These are phyloP conservation scores for Cheilosia variabilis DNA, from an alignment of 2,888 invertebrate genomes.

Conservation along the genomic window DNA sequence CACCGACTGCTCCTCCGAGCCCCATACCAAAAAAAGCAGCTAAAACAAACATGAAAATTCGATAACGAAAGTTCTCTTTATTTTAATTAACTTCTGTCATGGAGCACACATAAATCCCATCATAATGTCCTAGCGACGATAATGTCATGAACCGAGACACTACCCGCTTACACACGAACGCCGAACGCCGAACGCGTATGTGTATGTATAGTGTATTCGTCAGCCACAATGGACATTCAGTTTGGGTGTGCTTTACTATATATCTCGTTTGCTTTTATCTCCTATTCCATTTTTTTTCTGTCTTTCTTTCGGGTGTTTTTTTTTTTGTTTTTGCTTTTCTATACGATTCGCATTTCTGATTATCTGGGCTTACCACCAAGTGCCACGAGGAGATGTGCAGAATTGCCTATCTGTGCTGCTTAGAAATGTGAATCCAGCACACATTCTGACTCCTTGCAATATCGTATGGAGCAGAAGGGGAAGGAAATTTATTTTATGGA, in stretches of 20 bases:
- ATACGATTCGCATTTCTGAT: conserved; percentile 39
- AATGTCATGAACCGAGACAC: conserved; percentile 13
- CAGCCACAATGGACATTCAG: conserved; percentile 16
- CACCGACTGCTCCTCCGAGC: neutral
- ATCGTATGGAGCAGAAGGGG: neutral
- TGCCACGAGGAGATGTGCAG: conserved; percentile 17
- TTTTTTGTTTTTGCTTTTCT: neutral
- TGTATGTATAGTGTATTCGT: neutral
- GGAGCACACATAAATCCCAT: conserved; percentile 58
- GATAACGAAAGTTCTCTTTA: conserved; percentile 37
- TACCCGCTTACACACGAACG: conserved; percentile 2
- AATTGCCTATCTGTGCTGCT: conserved; percentile 8
- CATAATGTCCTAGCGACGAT: conserved; percentile 37
- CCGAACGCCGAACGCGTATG: too few species aligned
- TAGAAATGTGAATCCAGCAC: conserved; percentile 11
- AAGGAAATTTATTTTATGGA: conserved; percentile 54
- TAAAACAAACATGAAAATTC: conserved; percentile 36
- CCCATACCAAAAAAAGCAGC: neutral
- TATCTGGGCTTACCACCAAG: conserved; percentile 46
- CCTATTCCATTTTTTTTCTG: neutral
- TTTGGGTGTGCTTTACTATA: conserved; percentile 3
- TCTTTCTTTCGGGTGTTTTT: neutral
- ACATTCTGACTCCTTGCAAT: conserved; percentile 10
- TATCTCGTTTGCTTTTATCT: conserved; percentile 12
- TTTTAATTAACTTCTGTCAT: conserved; percentile 55